These are phyloP conservation scores for Myocastor coypus DNA, from an alignment of 2,113 vertebrate species.

Conservation along the genomic window DNA sequence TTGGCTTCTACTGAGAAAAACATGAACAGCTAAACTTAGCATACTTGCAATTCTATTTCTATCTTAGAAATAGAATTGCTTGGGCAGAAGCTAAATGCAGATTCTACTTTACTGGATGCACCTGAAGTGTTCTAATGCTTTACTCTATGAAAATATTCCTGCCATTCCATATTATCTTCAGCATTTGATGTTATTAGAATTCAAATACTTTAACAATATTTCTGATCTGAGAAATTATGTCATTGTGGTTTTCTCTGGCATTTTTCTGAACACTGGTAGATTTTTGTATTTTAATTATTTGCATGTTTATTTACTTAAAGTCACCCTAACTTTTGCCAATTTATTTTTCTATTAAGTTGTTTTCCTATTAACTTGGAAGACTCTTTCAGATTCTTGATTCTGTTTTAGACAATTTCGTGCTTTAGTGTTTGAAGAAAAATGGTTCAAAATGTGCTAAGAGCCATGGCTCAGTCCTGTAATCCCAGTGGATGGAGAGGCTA, in stretches of 20 bases:
- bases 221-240: neutral
- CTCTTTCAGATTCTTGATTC: neutral
- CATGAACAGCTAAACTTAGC: neutral
- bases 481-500: neutral
- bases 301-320: constrained; percentile 14
- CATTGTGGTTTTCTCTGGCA: neutral
- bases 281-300: neutral
- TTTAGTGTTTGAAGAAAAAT: neutral
- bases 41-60: neutral
- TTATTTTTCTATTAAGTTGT: neutral
- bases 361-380: neutral
- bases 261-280: constrained; percentile 11
- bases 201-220: neutral
- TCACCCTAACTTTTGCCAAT: neutral
- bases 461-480: neutral
- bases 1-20: neutral
- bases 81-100: neutral
- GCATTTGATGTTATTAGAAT: neutral
- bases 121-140: neutral
- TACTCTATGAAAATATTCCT: neutral
- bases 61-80: neutral
- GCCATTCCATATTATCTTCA: neutral
- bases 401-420: constrained; percentile 10
- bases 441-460: neutral
- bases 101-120: neutral